These are phyloP conservation scores for Amphipoea oculea DNA, from an alignment of 2,888 invertebrate species.

Conservation along the genomic window DNA sequence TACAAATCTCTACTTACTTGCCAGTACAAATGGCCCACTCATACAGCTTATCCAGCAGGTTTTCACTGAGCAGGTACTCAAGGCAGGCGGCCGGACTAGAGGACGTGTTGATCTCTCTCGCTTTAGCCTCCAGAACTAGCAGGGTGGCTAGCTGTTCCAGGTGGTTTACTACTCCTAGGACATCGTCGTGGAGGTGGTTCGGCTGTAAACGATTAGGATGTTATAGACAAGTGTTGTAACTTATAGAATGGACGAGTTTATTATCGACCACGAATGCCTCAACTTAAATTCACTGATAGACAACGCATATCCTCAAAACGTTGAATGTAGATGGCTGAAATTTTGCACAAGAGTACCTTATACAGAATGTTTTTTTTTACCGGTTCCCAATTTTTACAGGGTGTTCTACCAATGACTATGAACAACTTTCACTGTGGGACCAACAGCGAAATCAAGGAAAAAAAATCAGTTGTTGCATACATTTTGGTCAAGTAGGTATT, in stretches of 20 bases:
- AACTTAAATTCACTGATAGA: background rate
- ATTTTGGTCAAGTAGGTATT: too few species aligned
- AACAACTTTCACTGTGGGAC: too few species aligned
- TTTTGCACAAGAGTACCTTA: background rate
- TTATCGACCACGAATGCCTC: background rate
- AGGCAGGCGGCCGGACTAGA: constrained; percentile 91
- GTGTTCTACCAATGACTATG: too few species aligned
- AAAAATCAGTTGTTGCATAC: too few species aligned
- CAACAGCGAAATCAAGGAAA: too few species aligned
- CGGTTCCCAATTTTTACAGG: too few species aligned
- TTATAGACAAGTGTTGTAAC: background rate
- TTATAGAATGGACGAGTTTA: background rate
- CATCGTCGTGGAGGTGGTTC: constrained; percentile 94
- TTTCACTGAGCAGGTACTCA: constrained; percentile 95
- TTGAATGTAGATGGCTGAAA: background rate
- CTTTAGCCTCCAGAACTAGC: constrained; percentile 94
- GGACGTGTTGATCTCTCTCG: constrained; percentile 84
- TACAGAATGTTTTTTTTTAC: too few species aligned
- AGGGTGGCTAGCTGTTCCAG: constrained; percentile 97
- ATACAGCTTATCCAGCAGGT: constrained; percentile 95
- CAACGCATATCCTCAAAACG: background rate
- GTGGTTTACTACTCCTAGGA: constrained; percentile 97
- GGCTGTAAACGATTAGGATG: constrained; percentile 74
- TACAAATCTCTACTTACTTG: constrained; percentile 89
- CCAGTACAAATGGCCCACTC: constrained; percentile 96